Base-by-base conservation (phyloP, 23 tunicate genomes). In the Clavelina lepadiformis region DNA sequence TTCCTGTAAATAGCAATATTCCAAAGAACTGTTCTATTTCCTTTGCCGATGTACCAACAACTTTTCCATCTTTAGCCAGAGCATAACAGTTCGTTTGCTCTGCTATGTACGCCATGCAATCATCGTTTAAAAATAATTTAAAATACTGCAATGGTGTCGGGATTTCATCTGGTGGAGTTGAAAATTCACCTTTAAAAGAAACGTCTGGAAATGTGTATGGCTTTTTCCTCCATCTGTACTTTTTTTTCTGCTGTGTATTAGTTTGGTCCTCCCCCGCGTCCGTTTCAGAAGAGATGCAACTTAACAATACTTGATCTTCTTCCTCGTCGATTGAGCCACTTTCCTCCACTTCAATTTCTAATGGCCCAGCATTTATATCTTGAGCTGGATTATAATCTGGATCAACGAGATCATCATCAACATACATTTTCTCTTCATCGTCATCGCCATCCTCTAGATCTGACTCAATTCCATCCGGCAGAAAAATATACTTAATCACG, bases 81-180 rank as follows among this genome's bases (percentile, higher is more conserved):
- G 65, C 65, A 59, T 59, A 25, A 4, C 19, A 23, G 65, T 59
- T 59, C 24, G 8, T 59, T 23, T 59, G 65, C 22, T 59, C 22
- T 59, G 65, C 65, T 7, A 59, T 59, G 36, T 59, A 59, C 22
- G 7, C 65, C 65, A 59, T 59, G 65, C 65, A 59, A n/a, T 59
- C 35, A 28, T 59, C 36, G 22, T 59, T 23, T 23, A 59, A 38
- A 59, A 59, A 59, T 38, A 59, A 27, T 28, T 59, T 59, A n/a
- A n/a, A n/a, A n/a, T n/a, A n/a, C 59, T 53, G 59, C 59, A 11
- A 20, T 53, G 23, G 59, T n/a, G 23, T 53, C 59, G 22, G 23
- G 22, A 20, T 20, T 20, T 53, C 59, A 53, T 53, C 23, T 11
- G 59, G 59, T 53, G 59, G 59, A 53, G 25, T 53, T 53, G 59